Conservation (phyloP, 1,140 invertebrate genomes). For the Caenorhabditis briggsae region DNA sequence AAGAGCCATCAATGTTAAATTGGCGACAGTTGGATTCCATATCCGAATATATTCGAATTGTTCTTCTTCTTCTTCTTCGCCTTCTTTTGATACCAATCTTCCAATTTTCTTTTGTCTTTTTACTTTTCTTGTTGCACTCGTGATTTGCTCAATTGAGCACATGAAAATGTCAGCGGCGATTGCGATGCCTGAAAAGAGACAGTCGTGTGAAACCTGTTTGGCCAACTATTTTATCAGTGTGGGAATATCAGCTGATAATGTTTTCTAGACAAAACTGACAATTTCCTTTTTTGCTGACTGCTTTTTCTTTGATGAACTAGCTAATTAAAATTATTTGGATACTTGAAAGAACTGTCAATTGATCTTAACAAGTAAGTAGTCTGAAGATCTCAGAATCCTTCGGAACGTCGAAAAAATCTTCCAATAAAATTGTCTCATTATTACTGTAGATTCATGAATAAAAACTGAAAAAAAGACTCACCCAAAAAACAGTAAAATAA, state of each 20-base stretch:
- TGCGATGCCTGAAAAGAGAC: constrained; percentile 44
- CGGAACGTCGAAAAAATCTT: no score
- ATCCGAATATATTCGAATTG: constrained; percentile 72
- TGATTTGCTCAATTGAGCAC: constrained; percentile 64
- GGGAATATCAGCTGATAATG: no score
- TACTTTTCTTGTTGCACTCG: constrained; percentile 43
- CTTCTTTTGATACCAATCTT: constrained; percentile 1
- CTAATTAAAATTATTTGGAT: no score
- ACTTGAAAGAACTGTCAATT: no score
- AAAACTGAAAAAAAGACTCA: not conserved
- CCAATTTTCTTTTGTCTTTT: constrained; percentile 23
- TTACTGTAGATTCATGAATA: no score
- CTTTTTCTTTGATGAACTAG: no score
- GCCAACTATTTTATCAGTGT: not conserved
- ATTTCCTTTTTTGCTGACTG: no score
- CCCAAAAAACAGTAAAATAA: constrained; percentile 62
- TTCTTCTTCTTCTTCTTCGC: constrained; percentile 42
- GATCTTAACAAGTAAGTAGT: no score
- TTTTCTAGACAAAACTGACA: no score
- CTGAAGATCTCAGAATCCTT: no score
- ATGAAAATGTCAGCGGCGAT: constrained; percentile 64
- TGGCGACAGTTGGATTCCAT: constrained; percentile 81
- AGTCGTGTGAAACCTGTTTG: not conserved
- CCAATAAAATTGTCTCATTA: no score
- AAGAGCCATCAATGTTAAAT: constrained; percentile 80